These are phyloP conservation scores for Pangasianodon gigas DNA, from an alignment of 2,113 vertebrate species.

Conservation along the genomic window DNA sequence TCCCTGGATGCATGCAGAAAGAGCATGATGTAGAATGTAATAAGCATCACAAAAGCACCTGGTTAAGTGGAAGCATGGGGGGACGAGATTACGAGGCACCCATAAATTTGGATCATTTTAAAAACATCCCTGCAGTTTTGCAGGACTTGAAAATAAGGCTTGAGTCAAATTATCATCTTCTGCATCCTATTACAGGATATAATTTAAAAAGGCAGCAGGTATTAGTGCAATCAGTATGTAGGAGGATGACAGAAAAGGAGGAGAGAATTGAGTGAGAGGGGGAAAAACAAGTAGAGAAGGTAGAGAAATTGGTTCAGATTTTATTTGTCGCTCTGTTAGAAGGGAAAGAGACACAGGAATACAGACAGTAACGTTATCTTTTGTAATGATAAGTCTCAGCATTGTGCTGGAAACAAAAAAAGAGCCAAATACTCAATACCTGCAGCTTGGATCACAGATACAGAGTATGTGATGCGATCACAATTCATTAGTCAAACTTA, in stretches of 20 bases:
- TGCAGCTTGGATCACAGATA: neutral
- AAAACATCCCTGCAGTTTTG: neutral
- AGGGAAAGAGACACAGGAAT: conserved; percentile 73
- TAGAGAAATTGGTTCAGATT: conserved; percentile 43
- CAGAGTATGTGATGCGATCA: neutral
- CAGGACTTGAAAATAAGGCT: neutral
- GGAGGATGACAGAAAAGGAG: neutral
- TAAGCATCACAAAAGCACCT: neutral
- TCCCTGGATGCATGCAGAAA: neutral
- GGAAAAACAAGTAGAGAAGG: neutral
- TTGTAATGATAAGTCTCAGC: neutral
- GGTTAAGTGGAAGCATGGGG: neutral
- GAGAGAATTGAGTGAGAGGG: neutral
- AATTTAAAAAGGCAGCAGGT: neutral
- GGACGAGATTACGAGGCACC: neutral
- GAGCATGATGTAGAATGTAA: neutral
- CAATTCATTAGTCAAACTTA: neutral
- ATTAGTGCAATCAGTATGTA: neutral
- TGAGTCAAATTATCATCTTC: neutral
- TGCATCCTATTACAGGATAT: neutral
- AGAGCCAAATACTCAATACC: neutral
- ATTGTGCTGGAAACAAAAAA: neutral
- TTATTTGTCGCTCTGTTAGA: conserved; percentile 48
- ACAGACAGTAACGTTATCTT: conserved; percentile 16
- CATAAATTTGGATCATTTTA: neutral